phyloP scores from a whole-genome alignment of 1,140 invertebrate genomes.

The Halictus rubicundus region DNA sequence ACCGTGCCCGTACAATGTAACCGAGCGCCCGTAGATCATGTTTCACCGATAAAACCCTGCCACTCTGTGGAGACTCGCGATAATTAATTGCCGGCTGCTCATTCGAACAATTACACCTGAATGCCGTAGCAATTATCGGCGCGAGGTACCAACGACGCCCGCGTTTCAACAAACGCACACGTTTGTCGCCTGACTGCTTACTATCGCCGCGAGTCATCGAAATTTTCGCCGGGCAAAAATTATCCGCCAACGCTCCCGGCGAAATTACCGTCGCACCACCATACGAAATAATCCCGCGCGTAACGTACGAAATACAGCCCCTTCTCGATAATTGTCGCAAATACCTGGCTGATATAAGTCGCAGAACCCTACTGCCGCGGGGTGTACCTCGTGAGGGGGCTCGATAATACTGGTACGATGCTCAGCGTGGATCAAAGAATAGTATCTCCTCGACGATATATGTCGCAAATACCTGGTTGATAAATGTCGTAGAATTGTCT shows the following conservation, averaged over 20 bases:
- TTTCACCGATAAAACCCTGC: slow-evolving; percentile 32
- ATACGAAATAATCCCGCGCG: too few relatives aligned
- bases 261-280: not conserved
- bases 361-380: too few relatives aligned
- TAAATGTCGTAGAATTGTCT: too few relatives aligned
- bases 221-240: slow-evolving; percentile 50
- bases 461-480: too few relatives aligned
- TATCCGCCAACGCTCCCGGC: not conserved
- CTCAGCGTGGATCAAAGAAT: too few relatives aligned
- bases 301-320: too few relatives aligned
- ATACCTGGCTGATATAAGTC: too few relatives aligned
- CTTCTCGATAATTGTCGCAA: too few relatives aligned
- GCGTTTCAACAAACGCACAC: slow-evolving; percentile 28
- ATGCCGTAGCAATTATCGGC: slow-evolving; percentile 57
- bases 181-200: slow-evolving; percentile 26
- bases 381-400: too few relatives aligned
- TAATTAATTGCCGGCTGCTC: slow-evolving; percentile 46
- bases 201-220: slow-evolving; percentile 9
- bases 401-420: too few relatives aligned
- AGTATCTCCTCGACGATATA: too few relatives aligned
- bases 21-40: slow-evolving; percentile 35
- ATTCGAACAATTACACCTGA: slow-evolving; percentile 61
- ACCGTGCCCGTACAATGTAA: not conserved
- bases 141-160: not conserved
- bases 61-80: slow-evolving; percentile 18